Conservation (phyloP, 2,797 vertebrate genomes). For the Limnodromus scolopaceus region DNA sequence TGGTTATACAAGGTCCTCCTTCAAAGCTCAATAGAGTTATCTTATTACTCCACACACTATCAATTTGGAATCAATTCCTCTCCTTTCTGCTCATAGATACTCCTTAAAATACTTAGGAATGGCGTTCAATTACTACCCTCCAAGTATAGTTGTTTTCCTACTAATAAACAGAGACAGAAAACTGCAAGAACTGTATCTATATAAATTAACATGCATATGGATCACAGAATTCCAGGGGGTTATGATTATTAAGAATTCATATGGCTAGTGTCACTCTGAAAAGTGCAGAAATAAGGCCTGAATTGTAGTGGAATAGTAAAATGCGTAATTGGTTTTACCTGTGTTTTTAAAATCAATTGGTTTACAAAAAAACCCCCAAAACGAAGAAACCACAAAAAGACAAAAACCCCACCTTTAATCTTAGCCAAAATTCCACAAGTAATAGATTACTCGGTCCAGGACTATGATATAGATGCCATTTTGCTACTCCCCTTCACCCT, state of each 20-base stretch:
- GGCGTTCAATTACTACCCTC: not conserved
- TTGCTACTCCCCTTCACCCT: not conserved
- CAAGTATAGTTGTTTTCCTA: not conserved
- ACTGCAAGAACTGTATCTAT: not conserved
- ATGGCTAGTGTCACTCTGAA: too few species aligned
- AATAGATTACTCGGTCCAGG: not conserved
- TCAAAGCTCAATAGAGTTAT: not conserved
- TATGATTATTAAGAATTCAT: not conserved
- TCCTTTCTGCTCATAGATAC: not conserved
- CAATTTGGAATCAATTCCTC: not conserved
- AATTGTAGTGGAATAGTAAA: not conserved
- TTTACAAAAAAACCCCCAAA: not conserved
- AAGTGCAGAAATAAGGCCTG: not conserved
- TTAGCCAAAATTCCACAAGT: not conserved
- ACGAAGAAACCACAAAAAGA: not conserved
- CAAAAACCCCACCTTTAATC: not conserved
- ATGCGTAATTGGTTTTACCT: not conserved
- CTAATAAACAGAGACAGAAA: not conserved
- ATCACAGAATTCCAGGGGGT: not conserved
- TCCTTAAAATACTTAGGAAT: not conserved
- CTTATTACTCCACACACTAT: not conserved
- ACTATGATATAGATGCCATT: not conserved
- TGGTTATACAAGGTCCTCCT: not conserved
- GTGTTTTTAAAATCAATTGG: not conserved
- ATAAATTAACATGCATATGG: not conserved